phyloP scores from a whole-genome alignment of 2,113 vertebrate species.

The zebrafish (Danio rerio) region DNA sequence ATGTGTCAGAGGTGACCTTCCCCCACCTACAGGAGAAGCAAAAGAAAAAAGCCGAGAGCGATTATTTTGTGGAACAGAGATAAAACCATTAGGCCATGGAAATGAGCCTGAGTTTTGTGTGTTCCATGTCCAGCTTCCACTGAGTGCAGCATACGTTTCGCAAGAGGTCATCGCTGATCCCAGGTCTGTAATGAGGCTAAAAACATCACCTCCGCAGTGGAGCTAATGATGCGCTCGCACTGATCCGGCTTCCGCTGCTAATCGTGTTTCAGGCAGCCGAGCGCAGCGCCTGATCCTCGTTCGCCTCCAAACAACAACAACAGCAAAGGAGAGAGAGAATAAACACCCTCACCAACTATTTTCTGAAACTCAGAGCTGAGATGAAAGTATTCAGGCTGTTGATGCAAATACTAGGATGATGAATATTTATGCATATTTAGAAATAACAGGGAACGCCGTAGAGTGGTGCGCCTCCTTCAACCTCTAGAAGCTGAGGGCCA shows the following conservation, averaged over 20 bases:
- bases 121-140: constrained; percentile 18
- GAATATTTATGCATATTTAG: constrained; percentile 72
- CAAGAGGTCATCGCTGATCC: constrained; percentile 5
- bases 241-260: constrained; percentile 32
- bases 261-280: constrained; percentile 42
- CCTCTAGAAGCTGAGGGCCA: constrained; percentile 46
- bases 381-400: constrained; percentile 68
- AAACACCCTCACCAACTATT: constrained; percentile 56
- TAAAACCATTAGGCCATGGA: constrained; percentile 35
- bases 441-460: constrained; percentile 58
- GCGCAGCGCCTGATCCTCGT: constrained; percentile 24
- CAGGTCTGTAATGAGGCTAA: constrained; percentile 44
- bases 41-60: constrained; percentile 21
- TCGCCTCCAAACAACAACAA: constrained; percentile 36
- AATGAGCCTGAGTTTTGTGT: constrained; percentile 20
- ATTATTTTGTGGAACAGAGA: constrained; percentile 31
- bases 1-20: constrained; percentile 29
- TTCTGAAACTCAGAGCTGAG: constrained; percentile 62
- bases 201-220: constrained; percentile 46
- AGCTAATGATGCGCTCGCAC: constrained; percentile 29
- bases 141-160: neutral
- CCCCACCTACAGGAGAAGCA: neutral
- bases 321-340: neutral
- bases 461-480: constrained; percentile 53
- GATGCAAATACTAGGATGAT: constrained; percentile 64